phyloP scores from a whole-genome alignment of 2,888 invertebrate species.

The Phymatocera aterrima region DNA sequence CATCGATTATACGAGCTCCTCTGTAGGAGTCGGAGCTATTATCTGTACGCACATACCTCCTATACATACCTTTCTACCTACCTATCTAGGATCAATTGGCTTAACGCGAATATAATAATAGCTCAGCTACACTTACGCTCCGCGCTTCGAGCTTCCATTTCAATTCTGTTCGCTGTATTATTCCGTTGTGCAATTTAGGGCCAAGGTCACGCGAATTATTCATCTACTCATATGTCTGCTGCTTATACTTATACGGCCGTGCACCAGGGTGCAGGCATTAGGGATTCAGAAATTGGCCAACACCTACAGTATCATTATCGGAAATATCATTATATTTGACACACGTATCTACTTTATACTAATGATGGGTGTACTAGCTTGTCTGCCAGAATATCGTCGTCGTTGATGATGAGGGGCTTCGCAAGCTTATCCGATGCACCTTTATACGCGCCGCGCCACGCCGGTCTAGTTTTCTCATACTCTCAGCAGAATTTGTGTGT shows the following conservation, averaged over 20 bases:
- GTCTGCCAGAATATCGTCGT: too few relatives aligned
- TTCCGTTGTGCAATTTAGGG: not conserved
- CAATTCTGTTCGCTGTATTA: too few relatives aligned
- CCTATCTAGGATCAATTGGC: slow-evolving; percentile 19
- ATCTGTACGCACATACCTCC: too few relatives aligned
- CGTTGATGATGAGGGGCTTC: too few relatives aligned
- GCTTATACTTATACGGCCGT: not conserved
- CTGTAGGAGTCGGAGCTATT: too few relatives aligned
- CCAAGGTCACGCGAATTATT: slow-evolving; percentile 13
- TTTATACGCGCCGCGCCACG: too few relatives aligned
- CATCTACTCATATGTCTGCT: not conserved
- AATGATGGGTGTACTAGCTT: not conserved
- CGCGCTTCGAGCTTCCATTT: too few relatives aligned
- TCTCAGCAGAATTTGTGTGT: too few relatives aligned
- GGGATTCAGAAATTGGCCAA: not conserved
- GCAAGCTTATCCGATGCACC: not conserved
- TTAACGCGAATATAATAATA: slow-evolving; percentile 31
- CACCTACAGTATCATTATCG: not conserved
- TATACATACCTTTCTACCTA: too few relatives aligned
- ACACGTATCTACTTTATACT: not conserved
- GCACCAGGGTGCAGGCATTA: not conserved
- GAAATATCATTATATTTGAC: not conserved
- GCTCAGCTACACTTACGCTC: not conserved
- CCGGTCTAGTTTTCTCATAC: too few relatives aligned
- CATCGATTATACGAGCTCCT: too few relatives aligned